Conservation (phyloP, 2,113 vertebrate genomes). For the Caranx melampygus region DNA sequence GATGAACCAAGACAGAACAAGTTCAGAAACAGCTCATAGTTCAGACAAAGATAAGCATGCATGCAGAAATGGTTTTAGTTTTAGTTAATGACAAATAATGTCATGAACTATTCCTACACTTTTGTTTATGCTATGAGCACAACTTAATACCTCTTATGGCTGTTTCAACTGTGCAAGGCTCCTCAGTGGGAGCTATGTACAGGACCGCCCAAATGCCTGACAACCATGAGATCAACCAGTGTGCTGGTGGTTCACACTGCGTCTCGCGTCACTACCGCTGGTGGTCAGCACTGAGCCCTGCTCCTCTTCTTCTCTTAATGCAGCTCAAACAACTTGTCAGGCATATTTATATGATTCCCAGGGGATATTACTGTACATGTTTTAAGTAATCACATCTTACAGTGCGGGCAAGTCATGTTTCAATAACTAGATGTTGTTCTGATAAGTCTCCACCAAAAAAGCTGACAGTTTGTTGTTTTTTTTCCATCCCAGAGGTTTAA, state of each 20-base stretch:
- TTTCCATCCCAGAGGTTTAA: constrained; percentile 9
- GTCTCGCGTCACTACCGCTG: constrained; percentile 62
- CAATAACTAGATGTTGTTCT: constrained; percentile 37
- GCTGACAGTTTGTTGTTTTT: constrained; percentile 14
- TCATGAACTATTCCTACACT: background rate
- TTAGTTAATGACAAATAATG: too few species aligned
- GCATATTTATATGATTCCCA: constrained; percentile 55
- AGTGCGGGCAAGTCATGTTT: constrained; percentile 42
- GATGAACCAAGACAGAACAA: background rate
- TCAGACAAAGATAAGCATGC: background rate
- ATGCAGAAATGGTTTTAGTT: background rate
- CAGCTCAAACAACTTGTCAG: constrained; percentile 41
- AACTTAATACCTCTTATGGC: background rate
- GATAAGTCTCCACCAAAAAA: constrained; percentile 32
- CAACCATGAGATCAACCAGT: constrained; percentile 77
- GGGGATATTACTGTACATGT: constrained; percentile 53
- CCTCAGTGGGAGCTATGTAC: background rate
- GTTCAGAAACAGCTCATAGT: background rate
- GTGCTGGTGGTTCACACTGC: constrained; percentile 27
- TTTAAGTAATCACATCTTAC: constrained; percentile 65
- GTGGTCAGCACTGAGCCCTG: constrained; percentile 75
- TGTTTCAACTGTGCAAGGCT: background rate
- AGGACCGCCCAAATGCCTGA: constrained; percentile 14
- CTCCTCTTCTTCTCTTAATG: background rate
- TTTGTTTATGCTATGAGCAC: background rate